phyloP scores from a whole-genome alignment of 1,140 invertebrate genomes.

The Gryllus bimaculatus region DNA sequence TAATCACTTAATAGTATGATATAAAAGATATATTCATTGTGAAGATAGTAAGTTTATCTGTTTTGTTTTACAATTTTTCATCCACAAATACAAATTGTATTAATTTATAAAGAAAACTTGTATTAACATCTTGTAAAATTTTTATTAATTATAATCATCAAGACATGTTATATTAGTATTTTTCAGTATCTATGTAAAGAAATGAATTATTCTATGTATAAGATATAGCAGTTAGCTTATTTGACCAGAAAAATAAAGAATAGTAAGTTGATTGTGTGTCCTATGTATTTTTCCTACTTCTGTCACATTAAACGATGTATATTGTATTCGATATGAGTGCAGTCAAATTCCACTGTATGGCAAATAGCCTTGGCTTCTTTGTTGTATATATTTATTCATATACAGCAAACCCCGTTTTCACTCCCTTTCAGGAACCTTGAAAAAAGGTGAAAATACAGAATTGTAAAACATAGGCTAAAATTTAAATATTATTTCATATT shows the following conservation, averaged over 20 bases:
- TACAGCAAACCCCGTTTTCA: too few species aligned
- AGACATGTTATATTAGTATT: conserved; percentile 13
- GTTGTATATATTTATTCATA: too few species aligned
- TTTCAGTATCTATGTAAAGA: conserved; percentile 17
- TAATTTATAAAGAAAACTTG: background rate
- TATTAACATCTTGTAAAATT: conserved; percentile 7
- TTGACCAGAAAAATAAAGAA: background rate
- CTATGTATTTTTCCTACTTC: background rate
- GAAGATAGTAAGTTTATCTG: background rate
- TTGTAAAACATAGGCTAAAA: too few species aligned
- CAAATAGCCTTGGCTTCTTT: too few species aligned
- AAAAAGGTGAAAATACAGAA: too few species aligned
- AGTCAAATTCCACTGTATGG: too few species aligned
- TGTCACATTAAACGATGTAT: background rate
- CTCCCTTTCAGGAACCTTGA: too few species aligned
- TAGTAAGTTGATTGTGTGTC: background rate
- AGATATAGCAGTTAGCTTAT: background rate
- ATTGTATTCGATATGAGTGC: too few species aligned
- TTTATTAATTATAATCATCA: conserved; percentile 10
- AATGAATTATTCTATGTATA: conserved; percentile 6
- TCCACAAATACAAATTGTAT: background rate
- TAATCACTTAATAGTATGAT: background rate
- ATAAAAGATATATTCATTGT: background rate
- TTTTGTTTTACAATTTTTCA: conserved; percentile 5
- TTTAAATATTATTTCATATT: too few species aligned